Evolutionary conservation across 2,113 vertebrate species (phyloP).

Genomic region (Nymphicus hollandicus): DNA sequence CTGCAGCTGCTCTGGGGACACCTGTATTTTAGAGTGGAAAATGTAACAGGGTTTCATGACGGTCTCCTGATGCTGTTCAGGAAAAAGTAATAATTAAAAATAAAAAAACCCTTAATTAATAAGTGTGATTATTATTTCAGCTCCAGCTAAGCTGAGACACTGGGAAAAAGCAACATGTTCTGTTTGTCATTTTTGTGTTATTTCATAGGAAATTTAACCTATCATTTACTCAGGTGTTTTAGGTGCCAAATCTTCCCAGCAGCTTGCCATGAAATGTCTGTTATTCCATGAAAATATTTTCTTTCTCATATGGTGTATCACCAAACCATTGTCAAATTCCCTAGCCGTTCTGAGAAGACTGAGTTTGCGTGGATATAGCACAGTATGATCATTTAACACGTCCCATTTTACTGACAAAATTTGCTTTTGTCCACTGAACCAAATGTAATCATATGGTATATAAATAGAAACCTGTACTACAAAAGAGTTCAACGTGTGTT

Average conservation of each 20-base stretch:
- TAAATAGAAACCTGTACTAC: not conserved
- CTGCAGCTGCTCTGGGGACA: not conserved
- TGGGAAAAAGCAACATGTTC: not conserved
- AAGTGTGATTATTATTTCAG: not conserved
- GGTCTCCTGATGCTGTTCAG: not conserved
- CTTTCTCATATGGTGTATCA: not conserved
- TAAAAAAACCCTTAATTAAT: not conserved
- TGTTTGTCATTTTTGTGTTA: not conserved
- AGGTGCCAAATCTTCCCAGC: not conserved
- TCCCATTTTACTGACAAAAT: not conserved
- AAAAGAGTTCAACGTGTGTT: not conserved
- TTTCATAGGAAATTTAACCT: not conserved
- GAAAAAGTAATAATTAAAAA: not conserved
- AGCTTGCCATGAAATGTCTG: not conserved
- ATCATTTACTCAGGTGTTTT: not conserved
- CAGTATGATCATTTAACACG: not conserved
- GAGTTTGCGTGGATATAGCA: not conserved
- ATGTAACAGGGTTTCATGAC: not conserved
- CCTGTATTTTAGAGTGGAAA: not conserved
- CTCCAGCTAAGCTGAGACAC: not conserved
- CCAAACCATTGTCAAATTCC: not conserved
- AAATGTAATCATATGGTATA: not conserved
- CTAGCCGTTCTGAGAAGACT: not conserved
- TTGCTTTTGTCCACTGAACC: not conserved
- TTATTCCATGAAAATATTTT: not conserved